phyloP scores from a whole-genome alignment of 2,797 vertebrate genomes.

The Acomys russatus region DNA sequence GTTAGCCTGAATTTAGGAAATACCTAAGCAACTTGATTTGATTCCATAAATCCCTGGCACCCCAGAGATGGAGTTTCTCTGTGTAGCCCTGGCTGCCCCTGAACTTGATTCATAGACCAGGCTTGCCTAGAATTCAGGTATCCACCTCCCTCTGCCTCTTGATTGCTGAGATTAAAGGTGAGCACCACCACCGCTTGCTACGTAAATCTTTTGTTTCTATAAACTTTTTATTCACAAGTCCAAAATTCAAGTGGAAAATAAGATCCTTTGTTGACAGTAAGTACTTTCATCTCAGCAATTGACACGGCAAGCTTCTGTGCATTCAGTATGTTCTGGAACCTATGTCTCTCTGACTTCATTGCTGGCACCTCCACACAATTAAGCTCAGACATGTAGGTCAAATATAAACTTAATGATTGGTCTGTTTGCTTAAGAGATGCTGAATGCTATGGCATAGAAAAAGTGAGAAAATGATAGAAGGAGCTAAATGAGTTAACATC shows the following conservation, averaged over 20 bases:
- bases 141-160: neutral
- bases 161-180: neutral
- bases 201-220: neutral
- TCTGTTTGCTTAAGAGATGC: conserved; percentile 27
- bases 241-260: neutral
- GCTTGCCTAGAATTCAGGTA: neutral
- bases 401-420: neutral
- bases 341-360: neutral
- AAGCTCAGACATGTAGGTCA: conserved; percentile 24
- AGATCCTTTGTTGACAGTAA: conserved; percentile 13
- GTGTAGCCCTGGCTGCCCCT: neutral
- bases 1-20: conserved; percentile 48
- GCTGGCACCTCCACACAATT: neutral
- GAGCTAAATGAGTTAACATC: conserved; percentile 14
- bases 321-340: neutral
- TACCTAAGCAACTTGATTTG: conserved; percentile 37
- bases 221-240: conserved; percentile 48
- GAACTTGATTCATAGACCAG: neutral
- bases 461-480: neutral
- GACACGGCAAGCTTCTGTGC: conserved; percentile 22
- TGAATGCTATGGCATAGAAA: conserved; percentile 14
- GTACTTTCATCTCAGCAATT: neutral
- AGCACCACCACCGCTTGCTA: neutral
- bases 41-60: neutral
- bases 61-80: neutral